A percentile compares a stretch with the other conserved stretches of the same genome.
Conservation (phyloP, 2,888 invertebrate species). For the Tineola bisselliella region DNA sequence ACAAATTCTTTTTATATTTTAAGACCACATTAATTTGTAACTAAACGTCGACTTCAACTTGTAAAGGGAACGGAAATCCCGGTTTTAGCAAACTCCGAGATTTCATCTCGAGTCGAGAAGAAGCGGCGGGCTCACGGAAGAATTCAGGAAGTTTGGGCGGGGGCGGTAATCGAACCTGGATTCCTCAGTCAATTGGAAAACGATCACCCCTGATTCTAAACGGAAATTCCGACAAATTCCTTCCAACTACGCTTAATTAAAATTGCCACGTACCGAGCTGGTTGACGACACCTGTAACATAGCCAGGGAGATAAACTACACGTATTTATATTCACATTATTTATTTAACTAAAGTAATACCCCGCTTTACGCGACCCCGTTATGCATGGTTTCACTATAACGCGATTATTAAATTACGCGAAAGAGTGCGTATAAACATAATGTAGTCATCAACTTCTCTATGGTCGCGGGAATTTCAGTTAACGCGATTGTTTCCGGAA, state of each 20-base stretch:
- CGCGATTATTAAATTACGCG: no score
- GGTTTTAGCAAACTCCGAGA: neutral
- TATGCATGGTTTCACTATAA: no score
- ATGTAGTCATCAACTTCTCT: no score
- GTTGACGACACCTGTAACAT: conserved; percentile 12
- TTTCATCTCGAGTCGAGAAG: neutral
- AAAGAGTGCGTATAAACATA: no score
- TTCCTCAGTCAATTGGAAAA: conserved; percentile 32
- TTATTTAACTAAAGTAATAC: no score
- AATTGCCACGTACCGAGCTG: conserved; percentile 7
- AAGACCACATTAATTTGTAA: neutral
- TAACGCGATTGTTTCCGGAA: no score
- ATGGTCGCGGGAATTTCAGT: no score
- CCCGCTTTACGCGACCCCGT: no score
- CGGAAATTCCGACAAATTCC: conserved; percentile 11
- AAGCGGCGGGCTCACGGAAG: conserved; percentile 26
- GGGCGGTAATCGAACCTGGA: conserved; percentile 42
- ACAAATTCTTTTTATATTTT: neutral
- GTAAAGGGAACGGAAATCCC: conserved; percentile 1
- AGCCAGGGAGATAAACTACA: neutral
- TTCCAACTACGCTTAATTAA: conserved; percentile 11
- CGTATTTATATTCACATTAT: neutral
- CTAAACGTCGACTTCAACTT: neutral
- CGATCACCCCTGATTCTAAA: conserved; percentile 11
- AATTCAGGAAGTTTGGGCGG: conserved; percentile 34